Evolutionary conservation across 2,113 vertebrate species (phyloP), one percentile per base, ranked within the genome.

Genomic region (Elephas maximus): DNA sequence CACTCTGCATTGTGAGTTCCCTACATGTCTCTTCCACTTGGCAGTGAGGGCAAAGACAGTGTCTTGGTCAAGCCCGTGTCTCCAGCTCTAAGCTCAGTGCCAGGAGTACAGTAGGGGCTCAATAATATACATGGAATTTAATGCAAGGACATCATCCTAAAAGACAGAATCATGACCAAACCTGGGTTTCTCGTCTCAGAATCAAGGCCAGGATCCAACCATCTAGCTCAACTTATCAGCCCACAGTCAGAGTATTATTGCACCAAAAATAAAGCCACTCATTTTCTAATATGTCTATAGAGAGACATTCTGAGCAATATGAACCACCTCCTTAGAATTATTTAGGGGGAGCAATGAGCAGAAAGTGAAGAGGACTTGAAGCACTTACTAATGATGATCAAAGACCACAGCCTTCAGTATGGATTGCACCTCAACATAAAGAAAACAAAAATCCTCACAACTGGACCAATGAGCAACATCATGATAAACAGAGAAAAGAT

Each of bases 301-400:
- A 90, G 91, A 69, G 92, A 71, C 62, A 91, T 67, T 96, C 85
- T 90, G 44, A 90, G 73, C 57, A 84, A 67, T 71, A 63, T 57
- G 81, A 93, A 96, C 76, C 78, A 80, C 14, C 1, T 71, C 53
- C 62, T 91, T n/a, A 51, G 74, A 83, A 92, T 95, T 77, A 69
- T 28, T 77, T 63, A 65, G 79, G 81, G 30, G 45, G 30, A 63
- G n/a, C 0, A 91, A 44, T n/a, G 53, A 79, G 48, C 81, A 73
- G 74, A 37, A 37, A 37, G 37, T 37, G 37, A 37, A 37, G 37
- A 37, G 37, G 37, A 37, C 37, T 37, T 37, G 37, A 37, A 37
- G 37, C 37, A 37, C 37, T 37, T 37, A 37, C 37, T 37, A 37
- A 37, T 37, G 37, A 37, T 37, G 37, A 37, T 37, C 37, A 37